These are phyloP conservation scores for Pseudopipra pipra DNA, from an alignment of 2,113 vertebrate genomes.

Conservation along the genomic window DNA sequence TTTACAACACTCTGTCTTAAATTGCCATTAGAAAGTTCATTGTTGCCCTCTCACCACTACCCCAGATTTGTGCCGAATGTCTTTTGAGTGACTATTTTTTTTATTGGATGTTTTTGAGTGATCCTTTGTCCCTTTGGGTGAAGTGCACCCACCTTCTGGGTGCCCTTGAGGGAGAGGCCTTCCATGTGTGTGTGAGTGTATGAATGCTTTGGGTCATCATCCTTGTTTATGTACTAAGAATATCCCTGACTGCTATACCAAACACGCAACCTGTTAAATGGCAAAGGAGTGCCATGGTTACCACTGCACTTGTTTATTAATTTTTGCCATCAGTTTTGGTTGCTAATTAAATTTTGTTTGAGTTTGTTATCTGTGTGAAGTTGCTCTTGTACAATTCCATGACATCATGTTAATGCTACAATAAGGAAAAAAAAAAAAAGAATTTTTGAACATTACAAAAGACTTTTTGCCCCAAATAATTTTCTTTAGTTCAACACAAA, in stretches of 20 bases:
- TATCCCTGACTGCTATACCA: neutral
- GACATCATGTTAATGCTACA: rapidly evolving
- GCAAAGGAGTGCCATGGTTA: neutral
- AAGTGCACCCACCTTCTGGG: neutral
- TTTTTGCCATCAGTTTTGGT: neutral
- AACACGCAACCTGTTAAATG: neutral
- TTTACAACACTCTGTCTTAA: neutral
- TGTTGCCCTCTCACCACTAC: neutral
- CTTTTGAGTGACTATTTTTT: neutral
- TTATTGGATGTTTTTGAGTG: neutral
- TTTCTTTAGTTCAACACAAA: neutral
- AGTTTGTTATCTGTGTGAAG: neutral
- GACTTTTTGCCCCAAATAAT: rapidly evolving
- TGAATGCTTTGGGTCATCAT: neutral
- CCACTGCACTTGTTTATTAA: neutral
- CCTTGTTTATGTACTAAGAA: neutral
- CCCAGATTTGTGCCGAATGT: neutral
- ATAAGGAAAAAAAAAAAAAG: neutral
- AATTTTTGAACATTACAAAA: neutral
- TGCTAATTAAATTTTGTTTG: neutral
- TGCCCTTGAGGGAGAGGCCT: neutral
- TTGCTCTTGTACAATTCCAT: neutral
- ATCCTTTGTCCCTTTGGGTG: neutral
- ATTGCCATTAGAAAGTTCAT: neutral
- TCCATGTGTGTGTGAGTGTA: neutral